Percentiles rank a stretch among this genome's conserved stretches.
Evolutionary conservation across 2,113 vertebrate genomes (phyloP).

Genomic region (Mellivora capensis): DNA sequence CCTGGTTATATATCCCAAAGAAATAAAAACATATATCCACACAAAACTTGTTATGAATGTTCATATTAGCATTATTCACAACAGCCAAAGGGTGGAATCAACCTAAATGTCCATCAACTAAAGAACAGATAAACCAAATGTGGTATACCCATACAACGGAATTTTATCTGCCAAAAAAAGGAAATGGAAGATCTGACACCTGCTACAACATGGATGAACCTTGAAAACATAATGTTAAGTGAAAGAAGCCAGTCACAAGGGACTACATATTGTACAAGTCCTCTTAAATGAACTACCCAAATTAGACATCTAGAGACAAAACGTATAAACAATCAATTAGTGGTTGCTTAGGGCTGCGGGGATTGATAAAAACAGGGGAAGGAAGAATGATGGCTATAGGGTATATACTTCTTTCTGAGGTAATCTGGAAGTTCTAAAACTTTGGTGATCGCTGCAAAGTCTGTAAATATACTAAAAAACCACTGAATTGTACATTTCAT

Average conservation of each 20-base stretch:
- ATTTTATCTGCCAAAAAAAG: neutral
- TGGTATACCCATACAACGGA: neutral
- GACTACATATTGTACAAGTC: neutral
- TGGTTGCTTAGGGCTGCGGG: neutral
- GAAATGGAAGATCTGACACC: neutral
- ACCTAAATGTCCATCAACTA: neutral
- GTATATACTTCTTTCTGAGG: neutral
- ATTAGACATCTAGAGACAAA: neutral
- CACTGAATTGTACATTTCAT: neutral
- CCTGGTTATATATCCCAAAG: neutral
- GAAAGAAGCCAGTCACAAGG: neutral
- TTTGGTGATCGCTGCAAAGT: neutral
- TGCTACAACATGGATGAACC: neutral
- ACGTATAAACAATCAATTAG: neutral
- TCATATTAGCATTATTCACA: neutral
- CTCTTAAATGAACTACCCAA: neutral
- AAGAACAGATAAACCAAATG: neutral
- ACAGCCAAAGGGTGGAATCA: neutral
- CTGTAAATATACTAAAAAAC: neutral
- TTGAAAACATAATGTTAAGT: neutral
- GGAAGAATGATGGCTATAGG: neutral
- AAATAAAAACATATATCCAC: neutral
- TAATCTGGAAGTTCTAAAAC: neutral
- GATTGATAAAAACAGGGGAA: neutral
- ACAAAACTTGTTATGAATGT: neutral